Evolutionary conservation across 2,888 invertebrate species (phyloP), one percentile per base, ranked within the genome.

Genomic region (Unio delphinus): DNA sequence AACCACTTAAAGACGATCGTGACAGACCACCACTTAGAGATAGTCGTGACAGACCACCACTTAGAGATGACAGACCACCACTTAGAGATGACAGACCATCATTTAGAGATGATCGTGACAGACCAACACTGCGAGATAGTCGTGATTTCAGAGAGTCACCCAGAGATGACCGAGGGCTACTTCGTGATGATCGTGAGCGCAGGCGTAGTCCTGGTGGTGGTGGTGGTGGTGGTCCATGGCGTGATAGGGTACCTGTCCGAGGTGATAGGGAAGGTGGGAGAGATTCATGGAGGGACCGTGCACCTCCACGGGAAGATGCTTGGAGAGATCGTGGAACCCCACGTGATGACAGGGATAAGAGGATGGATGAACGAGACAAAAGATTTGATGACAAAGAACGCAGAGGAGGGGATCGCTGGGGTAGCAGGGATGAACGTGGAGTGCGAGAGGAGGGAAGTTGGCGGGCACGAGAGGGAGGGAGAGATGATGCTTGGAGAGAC

Each of bases 211-310:
- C 75, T 17, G 67, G 66, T 67, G 74, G 68, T 55, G 67, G 64
- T 18, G 67, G 64, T 18, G 45, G 67, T 28, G 45, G 72, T 64
- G 34, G 34, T 34, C 34, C 34, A 1, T 34, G 69, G 56, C 55
- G 64, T 30, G 64, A 65, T 55, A 65, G 64, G 67, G 26, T 65
- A 61, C 66, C 67, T 28, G 61, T 56, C 61, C 61, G 65, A 55
- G 78, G 73, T 59, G 70, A 69, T 17, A 56, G 71, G 18, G 62
- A 62, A 26, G 62, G 63, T n/a, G 64, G 67, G 17, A 69, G 78
- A 57, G 80, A 79, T 17, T 71, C 75, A 18, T 72, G 78, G 68
- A 64, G 76, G 55, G 75, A 75, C n/a, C n/a, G 55, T 45, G 55
- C 45, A 18, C 68, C 57, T 23, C 68, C 69, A n/a, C 54, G 59